phyloP scores from a whole-genome alignment of 2,797 vertebrate genomes.

The Amphiprion clarkii region DNA sequence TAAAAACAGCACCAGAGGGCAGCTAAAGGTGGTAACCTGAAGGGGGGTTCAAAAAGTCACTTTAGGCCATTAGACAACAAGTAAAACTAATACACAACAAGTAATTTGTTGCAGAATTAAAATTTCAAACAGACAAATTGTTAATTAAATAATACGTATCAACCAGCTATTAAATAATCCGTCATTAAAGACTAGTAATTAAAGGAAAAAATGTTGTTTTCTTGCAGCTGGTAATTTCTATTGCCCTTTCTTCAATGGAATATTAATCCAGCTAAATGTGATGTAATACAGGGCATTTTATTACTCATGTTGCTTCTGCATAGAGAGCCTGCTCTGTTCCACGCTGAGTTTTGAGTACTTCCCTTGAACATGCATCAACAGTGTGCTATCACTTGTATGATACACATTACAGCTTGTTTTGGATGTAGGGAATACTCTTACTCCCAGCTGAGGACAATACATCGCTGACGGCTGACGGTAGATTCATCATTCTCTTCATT shows the following conservation, averaged over 20 bases:
- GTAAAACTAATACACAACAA: too few species aligned
- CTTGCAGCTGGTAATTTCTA: slow-evolving; percentile 22
- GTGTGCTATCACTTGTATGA: slow-evolving; percentile 11
- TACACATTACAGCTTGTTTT: slow-evolving; percentile 50
- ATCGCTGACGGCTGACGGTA: slow-evolving; percentile 48
- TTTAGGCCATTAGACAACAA: not conserved
- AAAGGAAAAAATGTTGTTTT: slow-evolving; percentile 4
- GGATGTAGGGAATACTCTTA: slow-evolving; percentile 44
- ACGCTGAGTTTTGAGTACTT: slow-evolving; percentile 6
- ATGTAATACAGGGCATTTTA: not conserved
- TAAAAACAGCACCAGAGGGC: slow-evolving; percentile 8
- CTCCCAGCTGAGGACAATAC: slow-evolving; percentile 58
- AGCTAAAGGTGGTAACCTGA: slow-evolving; percentile 20
- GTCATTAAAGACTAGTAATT: too few species aligned
- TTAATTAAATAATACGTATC: too few species aligned
- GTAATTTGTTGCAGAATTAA: too few species aligned
- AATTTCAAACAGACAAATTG: too few species aligned
- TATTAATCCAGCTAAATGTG: slow-evolving; percentile 23
- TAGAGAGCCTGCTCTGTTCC: not conserved
- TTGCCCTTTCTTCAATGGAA: not conserved
- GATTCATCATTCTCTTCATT: slow-evolving; percentile 74
- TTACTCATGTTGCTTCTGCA: not conserved
- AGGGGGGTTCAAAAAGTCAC: not conserved
- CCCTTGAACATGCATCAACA: slow-evolving; percentile 7
- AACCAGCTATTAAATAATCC: too few species aligned